Percentiles rank a stretch among this genome's conserved stretches.
These are phyloP conservation scores for Drosophila orosa DNA, from an alignment of 1,140 invertebrate species.

Conservation along the genomic window DNA sequence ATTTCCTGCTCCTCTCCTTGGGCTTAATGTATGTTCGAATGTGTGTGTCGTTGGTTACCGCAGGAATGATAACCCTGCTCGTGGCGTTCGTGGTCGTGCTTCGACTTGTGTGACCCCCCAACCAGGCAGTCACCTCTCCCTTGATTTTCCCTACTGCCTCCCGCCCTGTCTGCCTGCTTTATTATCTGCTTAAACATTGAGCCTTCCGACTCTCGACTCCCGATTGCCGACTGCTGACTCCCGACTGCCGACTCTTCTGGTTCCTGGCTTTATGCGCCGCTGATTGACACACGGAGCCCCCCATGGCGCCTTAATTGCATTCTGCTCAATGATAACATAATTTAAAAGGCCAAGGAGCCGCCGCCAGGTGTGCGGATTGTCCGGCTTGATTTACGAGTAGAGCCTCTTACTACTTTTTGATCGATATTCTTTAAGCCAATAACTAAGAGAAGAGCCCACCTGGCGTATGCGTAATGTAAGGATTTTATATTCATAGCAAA, in stretches of 20 bases:
- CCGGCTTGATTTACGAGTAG: slow-evolving; percentile 65
- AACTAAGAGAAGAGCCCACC: not conserved
- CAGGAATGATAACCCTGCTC: slow-evolving; percentile 77
- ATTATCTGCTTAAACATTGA: slow-evolving; percentile 82
- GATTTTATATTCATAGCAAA: not conserved
- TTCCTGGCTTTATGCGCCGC: slow-evolving; percentile 64
- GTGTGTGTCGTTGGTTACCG: slow-evolving; percentile 66
- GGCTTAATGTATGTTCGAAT: slow-evolving; percentile 18
- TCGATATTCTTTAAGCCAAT: slow-evolving; percentile 6
- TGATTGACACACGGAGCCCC: slow-evolving; percentile 79
- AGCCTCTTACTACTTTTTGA: slow-evolving; percentile 9
- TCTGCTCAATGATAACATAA: slow-evolving; percentile 81
- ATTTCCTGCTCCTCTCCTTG: slow-evolving; percentile 17
- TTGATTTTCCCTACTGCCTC: not conserved
- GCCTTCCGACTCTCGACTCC: slow-evolving; percentile 31
- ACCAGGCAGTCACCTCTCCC: not conserved
- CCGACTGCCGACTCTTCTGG: not conserved
- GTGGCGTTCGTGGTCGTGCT: slow-evolving; percentile 46
- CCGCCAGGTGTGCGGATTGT: slow-evolving; percentile 33
- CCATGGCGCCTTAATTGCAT: slow-evolving; percentile 79
- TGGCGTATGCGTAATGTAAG: slow-evolving; percentile 9
- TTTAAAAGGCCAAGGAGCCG: slow-evolving; percentile 66
- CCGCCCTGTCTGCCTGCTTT: slow-evolving; percentile 48
- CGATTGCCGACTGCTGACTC: slow-evolving; percentile 1
- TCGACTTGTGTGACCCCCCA: slow-evolving; percentile 14